Evolutionary conservation across 2,113 vertebrate species (phyloP), one percentile per base, ranked within the genome.

Genomic region (Todiramphus saurophagus): DNA sequence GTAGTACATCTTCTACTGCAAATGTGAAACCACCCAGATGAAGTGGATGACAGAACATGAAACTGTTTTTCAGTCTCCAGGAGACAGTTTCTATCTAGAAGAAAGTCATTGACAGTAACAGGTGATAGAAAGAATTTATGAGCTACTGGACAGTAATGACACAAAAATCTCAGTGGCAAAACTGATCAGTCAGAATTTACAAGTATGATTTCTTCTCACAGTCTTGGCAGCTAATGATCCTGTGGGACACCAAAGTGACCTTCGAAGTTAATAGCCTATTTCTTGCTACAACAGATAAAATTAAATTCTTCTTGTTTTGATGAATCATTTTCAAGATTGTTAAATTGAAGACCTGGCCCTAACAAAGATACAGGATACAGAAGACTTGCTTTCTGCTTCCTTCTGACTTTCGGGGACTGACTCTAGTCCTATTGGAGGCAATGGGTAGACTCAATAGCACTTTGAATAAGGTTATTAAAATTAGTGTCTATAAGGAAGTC

Each of bases 391-490:
- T 88, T 91, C 46, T 5, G 1, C 62, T 92, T 93, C 74, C 74
- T 83, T 24, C 35, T 75, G 60, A 44, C 51, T 94, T 93, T 60
- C 3, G 5, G 41, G 44, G 50, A 66, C 50, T 35, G 31, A 84
- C 73, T 87, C 63, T 92, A 89, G 92, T 73, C 62, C 73, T 91
- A 0, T 53, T 93, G 69, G 41, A 91, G 31, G 23, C 53, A 67
- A 41, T 6, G 44, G 8, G 27, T 76, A 60, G 17, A 74, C 33
- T 55, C 13, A 11, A n/a, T 20, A 83, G 14, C 8, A 18, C 46
- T 94, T 89, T 83, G 78, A 94, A 96, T 55, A 59, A 85, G 74
- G 67, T 83, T 9, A 0, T 84, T 91, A 83, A 89, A 95, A 92
- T 89, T 76, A 92, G 14, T 89, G 84, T 80, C 70, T 77, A 50